These are phyloP conservation scores for Chironomus tepperi DNA, from an alignment of 1,140 invertebrate genomes.

Conservation along the genomic window DNA sequence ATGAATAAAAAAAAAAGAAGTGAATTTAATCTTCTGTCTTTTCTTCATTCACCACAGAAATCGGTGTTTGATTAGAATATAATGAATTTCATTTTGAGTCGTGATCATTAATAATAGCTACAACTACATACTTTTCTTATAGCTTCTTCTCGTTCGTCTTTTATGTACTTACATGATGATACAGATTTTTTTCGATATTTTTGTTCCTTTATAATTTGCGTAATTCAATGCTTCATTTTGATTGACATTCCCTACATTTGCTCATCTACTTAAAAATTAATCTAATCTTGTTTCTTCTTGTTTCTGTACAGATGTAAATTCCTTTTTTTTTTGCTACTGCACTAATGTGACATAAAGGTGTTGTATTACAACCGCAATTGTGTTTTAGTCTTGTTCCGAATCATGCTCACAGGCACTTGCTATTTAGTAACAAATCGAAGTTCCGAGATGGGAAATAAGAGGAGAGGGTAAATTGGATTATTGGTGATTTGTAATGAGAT, in stretches of 20 bases:
- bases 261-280: not conserved
- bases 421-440: not conserved
- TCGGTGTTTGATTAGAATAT: slow-evolving; percentile 13
- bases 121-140: too few relatives aligned
- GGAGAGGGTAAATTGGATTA: slow-evolving; percentile 3
- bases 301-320: slow-evolving; percentile 20
- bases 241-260: slow-evolving; percentile 19
- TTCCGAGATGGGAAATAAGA: too few relatives aligned
- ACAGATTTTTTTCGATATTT: too few relatives aligned
- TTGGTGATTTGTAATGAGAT: slow-evolving; percentile 22
- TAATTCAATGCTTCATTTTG: slow-evolving; percentile 16
- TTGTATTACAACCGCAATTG: slow-evolving; percentile 21
- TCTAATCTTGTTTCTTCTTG: not conserved
- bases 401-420: not conserved
- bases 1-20: too few relatives aligned
- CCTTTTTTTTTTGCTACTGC: not conserved
- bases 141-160: too few relatives aligned
- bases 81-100: slow-evolving; percentile 9
- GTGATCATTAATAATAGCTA: not conserved
- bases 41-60: not conserved
- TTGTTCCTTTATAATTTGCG: not conserved
- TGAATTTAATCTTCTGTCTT: too few relatives aligned
- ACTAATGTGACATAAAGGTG: slow-evolving; percentile 15
- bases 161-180: too few relatives aligned
- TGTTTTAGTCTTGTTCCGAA: not conserved